Percentiles rank a stretch among this genome's conserved stretches.
Evolutionary conservation across 2,113 vertebrate species (phyloP).

Genomic region (Oceanodroma tethys): DNA sequence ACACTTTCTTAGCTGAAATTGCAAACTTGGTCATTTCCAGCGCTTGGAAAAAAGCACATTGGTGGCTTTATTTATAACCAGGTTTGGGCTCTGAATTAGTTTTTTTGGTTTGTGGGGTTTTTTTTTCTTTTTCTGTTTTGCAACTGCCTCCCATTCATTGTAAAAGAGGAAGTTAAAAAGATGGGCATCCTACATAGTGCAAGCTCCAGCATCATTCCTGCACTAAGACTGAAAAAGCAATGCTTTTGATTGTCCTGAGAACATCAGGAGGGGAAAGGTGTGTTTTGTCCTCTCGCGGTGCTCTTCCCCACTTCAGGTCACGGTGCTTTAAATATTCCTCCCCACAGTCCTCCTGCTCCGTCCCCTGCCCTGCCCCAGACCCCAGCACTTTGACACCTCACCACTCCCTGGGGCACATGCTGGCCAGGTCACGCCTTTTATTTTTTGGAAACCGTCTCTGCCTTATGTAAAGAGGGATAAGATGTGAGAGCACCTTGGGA

Average conservation of each 20-base stretch:
- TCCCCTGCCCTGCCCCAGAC: background rate
- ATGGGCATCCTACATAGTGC: fast-evolving
- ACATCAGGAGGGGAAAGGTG: background rate
- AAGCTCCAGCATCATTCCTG: background rate
- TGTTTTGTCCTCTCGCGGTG: background rate
- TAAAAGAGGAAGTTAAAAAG: background rate
- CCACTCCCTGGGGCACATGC: fast-evolving
- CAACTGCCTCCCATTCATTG: background rate
- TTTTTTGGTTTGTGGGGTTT: too few species aligned
- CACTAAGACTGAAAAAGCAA: background rate
- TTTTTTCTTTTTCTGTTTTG: background rate
- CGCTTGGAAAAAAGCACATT: background rate
- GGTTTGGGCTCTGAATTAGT: background rate
- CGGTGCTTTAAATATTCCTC: background rate
- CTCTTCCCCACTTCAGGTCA: background rate
- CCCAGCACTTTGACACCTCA: too few species aligned
- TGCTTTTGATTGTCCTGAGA: background rate
- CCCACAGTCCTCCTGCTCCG: background rate
- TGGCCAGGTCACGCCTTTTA: background rate
- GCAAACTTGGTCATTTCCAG: background rate
- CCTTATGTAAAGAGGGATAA: background rate
- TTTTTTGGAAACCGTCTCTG: background rate
- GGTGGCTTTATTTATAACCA: background rate
- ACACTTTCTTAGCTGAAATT: background rate
- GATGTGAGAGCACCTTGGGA: background rate